Percentiles rank a stretch among this genome's conserved stretches.
These are phyloP conservation scores for Aurelia sp. DNA, from an alignment of 30 jellyfish, hydroid and myxozoan genomes.

Conservation along the genomic window DNA sequence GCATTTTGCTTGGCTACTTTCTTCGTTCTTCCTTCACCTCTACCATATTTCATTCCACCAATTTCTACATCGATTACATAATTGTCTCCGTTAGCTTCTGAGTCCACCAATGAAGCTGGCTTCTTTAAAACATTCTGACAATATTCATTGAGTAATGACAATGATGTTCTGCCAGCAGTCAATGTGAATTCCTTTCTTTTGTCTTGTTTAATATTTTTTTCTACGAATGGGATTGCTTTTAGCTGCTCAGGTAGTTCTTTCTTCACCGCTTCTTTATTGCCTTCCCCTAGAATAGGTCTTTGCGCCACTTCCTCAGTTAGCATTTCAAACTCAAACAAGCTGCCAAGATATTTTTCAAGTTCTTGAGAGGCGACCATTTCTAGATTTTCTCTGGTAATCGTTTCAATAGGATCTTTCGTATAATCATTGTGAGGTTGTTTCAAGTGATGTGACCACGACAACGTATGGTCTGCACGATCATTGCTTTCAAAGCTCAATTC, in stretches of 20 bases:
- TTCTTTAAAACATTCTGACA: slow-evolving; percentile 59
- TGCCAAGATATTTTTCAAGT: slow-evolving; percentile 30
- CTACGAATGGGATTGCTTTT: slow-evolving; percentile 28
- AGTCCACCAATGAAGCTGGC: slow-evolving; percentile 47
- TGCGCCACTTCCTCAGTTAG: slow-evolving; percentile 20
- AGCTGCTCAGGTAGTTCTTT: neutral
- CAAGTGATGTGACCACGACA: too few relatives aligned
- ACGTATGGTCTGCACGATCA: too few relatives aligned
- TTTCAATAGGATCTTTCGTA: neutral
- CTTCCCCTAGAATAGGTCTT: too few relatives aligned
- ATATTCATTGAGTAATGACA: slow-evolving; percentile 67
- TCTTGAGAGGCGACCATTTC: slow-evolving; percentile 14
- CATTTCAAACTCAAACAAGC: slow-evolving; percentile 28
- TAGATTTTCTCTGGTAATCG: neutral
- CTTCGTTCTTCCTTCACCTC: slow-evolving; percentile 75
- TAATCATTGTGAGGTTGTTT: too few relatives aligned
- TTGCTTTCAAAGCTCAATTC: too few relatives aligned
- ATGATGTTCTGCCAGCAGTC: slow-evolving; percentile 65
- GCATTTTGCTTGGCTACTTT: slow-evolving; percentile 88
- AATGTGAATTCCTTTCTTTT: slow-evolving; percentile 3
- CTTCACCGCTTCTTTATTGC: too few relatives aligned
- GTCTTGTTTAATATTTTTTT: neutral
- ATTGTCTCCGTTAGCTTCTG: slow-evolving; percentile 4
- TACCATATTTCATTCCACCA: slow-evolving; percentile 78
- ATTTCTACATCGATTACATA: slow-evolving; percentile 69